Evolutionary conservation across 2,113 vertebrate genomes (phyloP).

Genomic region (Campylorhamphus procurvoides): DNA sequence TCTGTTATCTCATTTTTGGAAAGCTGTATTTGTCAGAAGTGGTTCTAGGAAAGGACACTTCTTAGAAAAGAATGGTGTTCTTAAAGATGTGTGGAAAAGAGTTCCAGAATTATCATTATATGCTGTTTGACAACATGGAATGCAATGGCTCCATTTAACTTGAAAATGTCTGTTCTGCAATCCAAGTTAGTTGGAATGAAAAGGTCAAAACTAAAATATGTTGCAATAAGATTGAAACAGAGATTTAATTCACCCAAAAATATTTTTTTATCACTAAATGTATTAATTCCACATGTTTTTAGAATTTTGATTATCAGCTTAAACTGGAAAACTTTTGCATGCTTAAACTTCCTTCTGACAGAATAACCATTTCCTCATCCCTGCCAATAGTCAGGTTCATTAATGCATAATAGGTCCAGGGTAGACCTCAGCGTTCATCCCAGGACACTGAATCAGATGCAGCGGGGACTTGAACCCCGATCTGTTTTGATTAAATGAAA

Average conservation of each 20-base stretch:
- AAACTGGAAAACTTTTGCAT: not conserved
- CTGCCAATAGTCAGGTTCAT: not conserved
- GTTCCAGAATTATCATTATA: not conserved
- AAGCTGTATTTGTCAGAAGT: not conserved
- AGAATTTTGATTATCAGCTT: not conserved
- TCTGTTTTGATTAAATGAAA: constrained; percentile 19
- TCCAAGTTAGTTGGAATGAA: constrained; percentile 29
- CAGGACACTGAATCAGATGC: not conserved
- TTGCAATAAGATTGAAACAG: not conserved
- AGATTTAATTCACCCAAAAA: not conserved
- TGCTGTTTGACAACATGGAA: constrained; percentile 38
- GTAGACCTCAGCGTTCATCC: not conserved
- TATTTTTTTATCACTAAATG: not conserved
- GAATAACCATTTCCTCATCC: not conserved
- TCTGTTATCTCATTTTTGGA: not conserved
- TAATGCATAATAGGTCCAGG: not conserved
- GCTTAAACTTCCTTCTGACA: not conserved
- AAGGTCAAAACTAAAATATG: constrained; percentile 29
- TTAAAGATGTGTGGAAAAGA: not conserved
- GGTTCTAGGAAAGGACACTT: not conserved
- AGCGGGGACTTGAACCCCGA: not conserved
- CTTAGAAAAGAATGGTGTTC: not conserved
- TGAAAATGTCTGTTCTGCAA: not conserved
- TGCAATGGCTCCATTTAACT: not conserved
- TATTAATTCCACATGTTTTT: not conserved